These are phyloP conservation scores for Halcyon leucocephala DNA, from an alignment of 2,797 vertebrate species.

Conservation along the genomic window DNA sequence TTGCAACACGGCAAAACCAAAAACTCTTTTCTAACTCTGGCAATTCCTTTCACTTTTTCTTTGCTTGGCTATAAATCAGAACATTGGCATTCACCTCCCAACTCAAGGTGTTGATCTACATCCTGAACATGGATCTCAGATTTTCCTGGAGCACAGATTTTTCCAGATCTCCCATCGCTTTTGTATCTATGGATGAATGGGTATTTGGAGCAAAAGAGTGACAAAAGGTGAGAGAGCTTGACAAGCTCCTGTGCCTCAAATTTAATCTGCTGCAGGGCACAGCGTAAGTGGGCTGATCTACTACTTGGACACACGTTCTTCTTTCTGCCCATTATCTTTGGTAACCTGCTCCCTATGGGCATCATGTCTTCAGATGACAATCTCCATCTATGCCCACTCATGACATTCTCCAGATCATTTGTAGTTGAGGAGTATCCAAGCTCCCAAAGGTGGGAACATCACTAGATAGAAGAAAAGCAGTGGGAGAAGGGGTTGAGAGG, in stretches of 20 bases:
- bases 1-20: background rate
- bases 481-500: background rate
- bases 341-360: background rate
- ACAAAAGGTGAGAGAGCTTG: background rate
- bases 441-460: background rate
- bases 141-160: background rate
- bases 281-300: background rate
- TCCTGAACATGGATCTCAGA: background rate
- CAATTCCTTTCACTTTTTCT: background rate
- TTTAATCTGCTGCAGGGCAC: background rate
- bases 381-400: background rate
- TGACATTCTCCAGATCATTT: background rate
- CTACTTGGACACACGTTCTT: background rate
- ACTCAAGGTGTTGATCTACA: background rate
- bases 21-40: background rate
- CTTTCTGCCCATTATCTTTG: background rate
- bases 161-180: background rate
- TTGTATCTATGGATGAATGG: background rate
- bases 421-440: background rate
- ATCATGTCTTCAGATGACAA: accelerated
- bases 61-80: background rate
- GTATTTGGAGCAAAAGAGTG: background rate
- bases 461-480: background rate
- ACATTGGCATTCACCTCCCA: background rate
- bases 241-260: background rate